Evolutionary conservation across 2,797 vertebrate genomes (phyloP).

Genomic region (Xenops minutus): DNA sequence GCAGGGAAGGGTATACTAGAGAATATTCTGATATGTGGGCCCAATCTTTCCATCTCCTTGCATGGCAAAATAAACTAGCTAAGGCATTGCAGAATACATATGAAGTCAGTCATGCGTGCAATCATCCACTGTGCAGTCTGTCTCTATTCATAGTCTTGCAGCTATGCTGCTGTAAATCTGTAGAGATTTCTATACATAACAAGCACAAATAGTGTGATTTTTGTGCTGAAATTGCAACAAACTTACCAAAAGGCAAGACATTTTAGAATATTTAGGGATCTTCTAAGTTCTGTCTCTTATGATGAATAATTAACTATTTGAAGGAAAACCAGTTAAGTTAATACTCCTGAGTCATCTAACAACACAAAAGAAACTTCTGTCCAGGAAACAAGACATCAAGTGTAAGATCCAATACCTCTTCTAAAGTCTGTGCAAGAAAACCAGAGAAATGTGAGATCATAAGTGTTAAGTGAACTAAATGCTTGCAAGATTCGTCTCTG

Average conservation of each 20-base stretch:
- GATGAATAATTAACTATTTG: not conserved
- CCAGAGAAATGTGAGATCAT: not conserved
- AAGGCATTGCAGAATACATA: not conserved
- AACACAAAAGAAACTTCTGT: not conserved
- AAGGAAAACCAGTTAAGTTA: not conserved
- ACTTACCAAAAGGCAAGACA: constrained; percentile 13
- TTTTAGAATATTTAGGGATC: constrained; percentile 6
- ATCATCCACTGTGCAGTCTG: not conserved
- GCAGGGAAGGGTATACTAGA: not conserved
- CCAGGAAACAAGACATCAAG: not conserved
- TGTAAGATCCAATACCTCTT: not conserved
- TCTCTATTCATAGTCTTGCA: not conserved
- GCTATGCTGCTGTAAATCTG: not conserved
- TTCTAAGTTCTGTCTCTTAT: constrained; percentile 25
- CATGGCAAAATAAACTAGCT: not conserved
- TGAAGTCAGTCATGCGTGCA: not conserved
- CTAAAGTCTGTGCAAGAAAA: not conserved
- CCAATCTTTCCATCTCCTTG: not conserved
- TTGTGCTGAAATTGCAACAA: constrained; percentile 47
- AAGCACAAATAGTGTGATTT: not conserved
- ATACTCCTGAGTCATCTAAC: not conserved
- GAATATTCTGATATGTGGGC: not conserved
- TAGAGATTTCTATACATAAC: not conserved
- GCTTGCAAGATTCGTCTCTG: not conserved
- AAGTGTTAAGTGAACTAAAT: not conserved